A percentile compares a stretch with the other conserved stretches of the same genome.
These are phyloP conservation scores for Thera britannica DNA, from an alignment of 2,888 invertebrate genomes.

Conservation along the genomic window DNA sequence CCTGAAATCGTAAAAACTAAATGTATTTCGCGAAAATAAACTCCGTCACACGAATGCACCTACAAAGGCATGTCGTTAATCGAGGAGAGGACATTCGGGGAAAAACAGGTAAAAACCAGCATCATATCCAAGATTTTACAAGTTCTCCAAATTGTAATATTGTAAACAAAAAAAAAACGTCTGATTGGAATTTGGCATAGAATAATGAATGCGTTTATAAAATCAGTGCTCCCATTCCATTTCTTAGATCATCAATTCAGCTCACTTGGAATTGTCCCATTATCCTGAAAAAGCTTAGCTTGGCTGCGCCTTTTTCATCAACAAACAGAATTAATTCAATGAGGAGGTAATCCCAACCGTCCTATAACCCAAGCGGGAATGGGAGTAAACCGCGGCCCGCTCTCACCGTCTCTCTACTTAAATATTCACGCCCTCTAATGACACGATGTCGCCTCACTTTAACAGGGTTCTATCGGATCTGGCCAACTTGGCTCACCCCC, in stretches of 20 bases:
- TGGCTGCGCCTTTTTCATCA: slow-evolving; percentile 64
- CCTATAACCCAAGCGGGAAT: slow-evolving; percentile 66
- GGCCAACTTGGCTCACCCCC: slow-evolving; percentile 47
- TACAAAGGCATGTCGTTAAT: slow-evolving; percentile 6
- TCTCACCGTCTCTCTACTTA: slow-evolving; percentile 72
- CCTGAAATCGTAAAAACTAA: slow-evolving; percentile 27
- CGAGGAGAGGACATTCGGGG: not conserved
- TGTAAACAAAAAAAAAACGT: not conserved
- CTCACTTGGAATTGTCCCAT: slow-evolving; percentile 48
- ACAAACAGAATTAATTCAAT: slow-evolving; percentile 74
- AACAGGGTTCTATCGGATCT: slow-evolving; percentile 62
- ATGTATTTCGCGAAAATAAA: slow-evolving; percentile 15
- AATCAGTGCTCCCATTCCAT: slow-evolving; percentile 20
- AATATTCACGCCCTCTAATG: slow-evolving; percentile 82
- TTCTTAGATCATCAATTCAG: slow-evolving; percentile 21
- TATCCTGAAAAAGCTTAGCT: slow-evolving; percentile 53
- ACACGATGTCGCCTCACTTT: slow-evolving; percentile 69
- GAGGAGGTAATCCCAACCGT: slow-evolving; percentile 72
- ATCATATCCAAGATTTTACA: not conserved
- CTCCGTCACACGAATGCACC: slow-evolving; percentile 4
- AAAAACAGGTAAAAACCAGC: not conserved
- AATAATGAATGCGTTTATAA: slow-evolving; percentile 9
- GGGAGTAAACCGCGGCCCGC: slow-evolving; percentile 64
- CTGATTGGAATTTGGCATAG: not conserved
- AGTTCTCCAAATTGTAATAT: not conserved